These are phyloP conservation scores for Brachycybe producta DNA, from an alignment of 2,888 invertebrate genomes.

Conservation along the genomic window DNA sequence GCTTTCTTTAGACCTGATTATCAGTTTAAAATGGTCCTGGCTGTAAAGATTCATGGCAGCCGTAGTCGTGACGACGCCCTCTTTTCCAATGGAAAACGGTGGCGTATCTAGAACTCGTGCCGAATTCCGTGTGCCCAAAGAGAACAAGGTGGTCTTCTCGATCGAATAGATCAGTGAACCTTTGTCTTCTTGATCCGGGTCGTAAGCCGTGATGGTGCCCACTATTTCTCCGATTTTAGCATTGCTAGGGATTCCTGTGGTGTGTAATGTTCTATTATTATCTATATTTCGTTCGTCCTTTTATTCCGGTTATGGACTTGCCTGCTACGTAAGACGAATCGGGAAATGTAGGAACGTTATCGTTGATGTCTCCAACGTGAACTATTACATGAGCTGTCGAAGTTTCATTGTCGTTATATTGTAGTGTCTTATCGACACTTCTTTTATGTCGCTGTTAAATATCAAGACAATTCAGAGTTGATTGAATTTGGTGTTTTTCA, in stretches of 20 bases:
- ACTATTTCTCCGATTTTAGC: conserved; percentile 30
- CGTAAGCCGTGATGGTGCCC: conserved; percentile 23
- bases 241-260: conserved; percentile 29
- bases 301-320: too few species aligned
- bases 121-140: conserved; percentile 18
- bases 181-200: conserved; percentile 24
- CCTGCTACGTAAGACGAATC: conserved; percentile 38
- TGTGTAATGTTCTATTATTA: not conserved
- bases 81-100: conserved; percentile 59
- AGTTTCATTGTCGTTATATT: conserved; percentile 42
- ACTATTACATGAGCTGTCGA: conserved; percentile 47
- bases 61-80: conserved; percentile 58
- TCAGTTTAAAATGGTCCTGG: conserved; percentile 71
- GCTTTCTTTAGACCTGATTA: conserved; percentile 67
- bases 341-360: conserved; percentile 64
- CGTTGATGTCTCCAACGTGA: conserved; percentile 65
- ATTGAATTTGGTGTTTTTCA: too few species aligned
- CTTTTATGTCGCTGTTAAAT: too few species aligned
- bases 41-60: conserved; percentile 77
- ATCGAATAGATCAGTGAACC: conserved; percentile 23
- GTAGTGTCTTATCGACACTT: not conserved
- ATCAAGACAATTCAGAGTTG: too few species aligned
- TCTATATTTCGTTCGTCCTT: too few species aligned
- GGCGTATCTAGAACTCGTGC: conserved; percentile 72
- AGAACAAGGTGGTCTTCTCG: conserved; percentile 26